Evolutionary conservation across 2,113 vertebrate genomes (phyloP).

Genomic region (Rhadina sibilatrix): DNA sequence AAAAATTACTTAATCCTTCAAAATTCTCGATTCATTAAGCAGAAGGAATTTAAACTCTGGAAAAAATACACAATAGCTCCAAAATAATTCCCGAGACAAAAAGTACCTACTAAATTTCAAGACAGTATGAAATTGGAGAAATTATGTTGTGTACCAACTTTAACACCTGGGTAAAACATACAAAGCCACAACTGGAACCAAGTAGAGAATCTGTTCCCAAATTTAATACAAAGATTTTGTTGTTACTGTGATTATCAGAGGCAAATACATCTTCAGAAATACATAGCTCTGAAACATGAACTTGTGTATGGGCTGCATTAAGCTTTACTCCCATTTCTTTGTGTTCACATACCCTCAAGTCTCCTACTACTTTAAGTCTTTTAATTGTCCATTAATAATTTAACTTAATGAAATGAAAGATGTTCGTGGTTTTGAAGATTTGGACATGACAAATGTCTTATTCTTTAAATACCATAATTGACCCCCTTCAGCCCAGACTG

Average conservation of each 20-base stretch:
- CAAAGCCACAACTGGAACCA: not conserved
- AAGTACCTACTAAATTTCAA: not conserved
- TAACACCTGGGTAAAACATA: not conserved
- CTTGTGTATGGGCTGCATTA: not conserved
- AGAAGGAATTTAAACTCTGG: not conserved
- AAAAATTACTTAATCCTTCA: not conserved
- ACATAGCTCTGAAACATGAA: not conserved
- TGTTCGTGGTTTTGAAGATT: not conserved
- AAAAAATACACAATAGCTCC: not conserved
- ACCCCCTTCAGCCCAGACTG: accelerated
- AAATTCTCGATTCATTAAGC: not conserved
- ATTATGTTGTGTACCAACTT: not conserved
- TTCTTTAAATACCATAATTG: not conserved
- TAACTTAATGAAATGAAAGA: not conserved
- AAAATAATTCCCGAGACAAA: not conserved
- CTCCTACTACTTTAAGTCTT: not conserved
- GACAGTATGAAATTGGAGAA: not conserved
- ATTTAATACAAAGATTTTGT: not conserved
- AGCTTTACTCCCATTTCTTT: not conserved
- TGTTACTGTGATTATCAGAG: not conserved
- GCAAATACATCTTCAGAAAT: not conserved
- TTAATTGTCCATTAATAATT: not conserved
- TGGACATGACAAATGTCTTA: not conserved
- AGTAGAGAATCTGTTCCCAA: not conserved
- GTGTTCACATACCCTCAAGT: not conserved